These are phyloP conservation scores for Polypterus senegalus DNA, from an alignment of 2,113 vertebrate species.

Conservation along the genomic window DNA sequence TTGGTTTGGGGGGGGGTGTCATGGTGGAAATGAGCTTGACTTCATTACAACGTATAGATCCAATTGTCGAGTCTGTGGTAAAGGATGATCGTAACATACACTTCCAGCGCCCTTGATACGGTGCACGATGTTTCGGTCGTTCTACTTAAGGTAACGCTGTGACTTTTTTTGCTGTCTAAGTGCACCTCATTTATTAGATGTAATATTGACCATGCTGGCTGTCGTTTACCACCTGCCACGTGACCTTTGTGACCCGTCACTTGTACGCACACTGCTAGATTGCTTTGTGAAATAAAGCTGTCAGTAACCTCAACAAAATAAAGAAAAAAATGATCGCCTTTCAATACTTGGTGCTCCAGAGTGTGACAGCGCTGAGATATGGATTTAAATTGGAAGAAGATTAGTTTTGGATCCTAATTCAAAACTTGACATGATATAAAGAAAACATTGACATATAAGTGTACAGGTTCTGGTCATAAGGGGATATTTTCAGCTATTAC, in stretches of 20 bases:
- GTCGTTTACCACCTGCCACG: conserved; percentile 46
- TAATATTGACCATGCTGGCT: conserved; percentile 28
- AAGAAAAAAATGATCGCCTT: conserved; percentile 70
- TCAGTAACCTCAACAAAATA: conserved; percentile 88
- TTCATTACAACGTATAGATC: background rate
- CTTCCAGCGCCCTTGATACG: too few species aligned
- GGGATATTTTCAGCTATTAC: too few species aligned
- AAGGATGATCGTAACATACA: too few species aligned
- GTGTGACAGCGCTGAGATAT: conserved; percentile 92
- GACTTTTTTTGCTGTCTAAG: too few species aligned
- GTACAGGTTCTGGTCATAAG: conserved; percentile 25
- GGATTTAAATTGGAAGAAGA: conserved; percentile 92
- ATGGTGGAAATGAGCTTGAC: background rate
- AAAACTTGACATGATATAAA: conserved; percentile 83
- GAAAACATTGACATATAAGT: conserved; percentile 42
- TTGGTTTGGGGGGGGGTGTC: conserved; percentile 2
- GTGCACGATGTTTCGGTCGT: too few species aligned
- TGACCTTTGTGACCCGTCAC: conserved; percentile 78
- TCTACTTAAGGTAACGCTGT: too few species aligned
- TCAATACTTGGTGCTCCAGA: conserved; percentile 65
- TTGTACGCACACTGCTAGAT: conserved; percentile 84
- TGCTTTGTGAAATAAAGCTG: conserved; percentile 99
- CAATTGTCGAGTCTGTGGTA: background rate
- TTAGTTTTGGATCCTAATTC: conserved; percentile 93
- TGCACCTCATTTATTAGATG: conserved; percentile 11